phyloP scores from a whole-genome alignment of 2,888 invertebrate species.

The Hypercompe scribonia region DNA sequence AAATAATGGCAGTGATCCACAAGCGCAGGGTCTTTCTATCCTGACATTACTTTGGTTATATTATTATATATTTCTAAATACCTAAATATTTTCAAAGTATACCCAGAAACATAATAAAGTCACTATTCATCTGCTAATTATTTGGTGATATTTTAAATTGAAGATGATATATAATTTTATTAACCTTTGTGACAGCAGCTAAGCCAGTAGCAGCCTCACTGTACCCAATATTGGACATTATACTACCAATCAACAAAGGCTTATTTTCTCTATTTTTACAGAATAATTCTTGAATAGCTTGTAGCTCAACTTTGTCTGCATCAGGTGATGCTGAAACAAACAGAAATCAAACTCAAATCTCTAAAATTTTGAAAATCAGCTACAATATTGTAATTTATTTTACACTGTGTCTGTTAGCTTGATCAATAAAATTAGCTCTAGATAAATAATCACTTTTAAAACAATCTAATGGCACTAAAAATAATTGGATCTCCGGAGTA shows the following conservation, averaged over 20 bases:
- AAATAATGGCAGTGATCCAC: no score
- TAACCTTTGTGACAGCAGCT: constrained; percentile 86
- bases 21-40: no score
- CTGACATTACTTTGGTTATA: not conserved
- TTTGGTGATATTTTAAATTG: no score
- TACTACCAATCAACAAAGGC: constrained; percentile 86
- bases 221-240: constrained; percentile 81
- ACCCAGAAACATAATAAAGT: no score
- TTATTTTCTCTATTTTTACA: constrained; percentile 60
- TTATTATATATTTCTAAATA: not conserved
- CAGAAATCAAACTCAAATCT: constrained; percentile 22
- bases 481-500: no score
- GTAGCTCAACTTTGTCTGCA: constrained; percentile 14
- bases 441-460: no score
- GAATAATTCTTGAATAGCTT: constrained; percentile 14
- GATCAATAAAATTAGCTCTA: no score
- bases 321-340: constrained; percentile 7
- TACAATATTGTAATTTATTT: no score
- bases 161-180: not conserved
- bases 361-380: no score
- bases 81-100: not conserved
- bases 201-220: constrained; percentile 77
- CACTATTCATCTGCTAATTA: no score
- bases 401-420: no score
- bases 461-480: no score